Evolutionary conservation across 2,888 invertebrate genomes (phyloP), one percentile per base, ranked within the genome.

Genomic region (Lathronympha strigana): DNA sequence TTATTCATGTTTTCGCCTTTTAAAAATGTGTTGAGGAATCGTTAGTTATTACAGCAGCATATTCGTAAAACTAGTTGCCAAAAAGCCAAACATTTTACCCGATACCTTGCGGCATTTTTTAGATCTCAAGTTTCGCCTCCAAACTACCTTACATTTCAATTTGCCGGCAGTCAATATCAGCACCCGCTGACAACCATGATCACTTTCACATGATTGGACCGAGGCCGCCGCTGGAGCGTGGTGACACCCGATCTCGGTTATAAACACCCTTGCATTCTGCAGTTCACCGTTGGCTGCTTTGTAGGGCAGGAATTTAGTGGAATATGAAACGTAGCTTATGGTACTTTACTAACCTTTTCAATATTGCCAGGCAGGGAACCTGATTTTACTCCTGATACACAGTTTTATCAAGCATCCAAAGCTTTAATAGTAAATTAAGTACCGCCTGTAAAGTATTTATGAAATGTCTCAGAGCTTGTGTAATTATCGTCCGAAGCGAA

Each of bases 141-240:
- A 4, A 36, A 36, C 9, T 19, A 21, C 38, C n/a, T 55, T 0
- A 28, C 4, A 36, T 38, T 11, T 28, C 17, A 21, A 45, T 43
- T 31, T 55, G 25, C 25, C 28, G 43, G 31, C 4, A 28, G 28
- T 17, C n/a, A n/a, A n/a, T n/a, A n/a, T 11, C 17, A 28, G 23
- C 40, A 15, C 23, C 23, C 53, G 19, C 15, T 28, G 28, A 28
- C 63, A 53, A 31, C 57, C 58, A 45, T 58, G 40, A 38, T 50
- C 63, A 64, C 64, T 64, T 64, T 64, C 64, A 58, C 64, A 45
- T 64, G 40, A 51, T 6, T 36, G 36, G 61, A 68, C 70, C 76
- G 82, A 87, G 87, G 87, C 79, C 86, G 78, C 76, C 78, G 73
- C 63, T 77, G 82, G 78, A 77, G 83, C 87, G 85, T 86, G 82